Conservation (phyloP, 2,888 invertebrate species). For the Caenorhabditis uteleia region DNA sequence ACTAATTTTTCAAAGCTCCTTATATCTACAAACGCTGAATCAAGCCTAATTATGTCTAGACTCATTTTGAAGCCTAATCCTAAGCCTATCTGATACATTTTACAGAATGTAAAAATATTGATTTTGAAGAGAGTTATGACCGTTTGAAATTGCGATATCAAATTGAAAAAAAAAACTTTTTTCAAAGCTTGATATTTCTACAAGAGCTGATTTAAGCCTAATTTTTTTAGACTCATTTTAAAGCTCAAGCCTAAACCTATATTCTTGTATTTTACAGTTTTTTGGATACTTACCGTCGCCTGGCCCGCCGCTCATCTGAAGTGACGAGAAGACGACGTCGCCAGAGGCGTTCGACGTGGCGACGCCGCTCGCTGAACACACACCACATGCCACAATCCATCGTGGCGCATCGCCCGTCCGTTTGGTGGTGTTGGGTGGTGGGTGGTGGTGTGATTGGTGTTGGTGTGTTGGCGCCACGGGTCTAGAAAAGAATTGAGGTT, state of each 20-base stretch:
- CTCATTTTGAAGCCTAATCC: too few species aligned
- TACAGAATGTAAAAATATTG: too few species aligned
- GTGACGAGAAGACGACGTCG: slow-evolving; percentile 58
- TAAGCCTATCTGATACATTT: too few species aligned
- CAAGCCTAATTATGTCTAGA: too few species aligned
- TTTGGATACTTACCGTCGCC: slow-evolving; percentile 43
- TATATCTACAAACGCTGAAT: too few species aligned
- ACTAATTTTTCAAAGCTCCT: too few species aligned
- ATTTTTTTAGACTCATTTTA: neutral
- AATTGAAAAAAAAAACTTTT: too few species aligned
- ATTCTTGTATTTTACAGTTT: neutral
- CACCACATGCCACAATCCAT: slow-evolving; percentile 67
- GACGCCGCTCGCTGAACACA: slow-evolving; percentile 63
- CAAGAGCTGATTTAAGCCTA: too few species aligned
- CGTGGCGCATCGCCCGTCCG: slow-evolving; percentile 48
- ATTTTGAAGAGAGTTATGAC: too few species aligned
- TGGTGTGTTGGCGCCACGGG: neutral
- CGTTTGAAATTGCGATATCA: too few species aligned
- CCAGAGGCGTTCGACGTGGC: slow-evolving; percentile 63
- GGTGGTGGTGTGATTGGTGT: neutral
- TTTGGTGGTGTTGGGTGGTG: neutral
- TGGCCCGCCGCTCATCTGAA: slow-evolving; percentile 64
- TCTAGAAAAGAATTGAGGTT: neutral
- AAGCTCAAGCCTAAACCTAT: slow-evolving; percentile 3
- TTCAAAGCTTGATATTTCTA: too few species aligned